Conservation (phyloP, 2,888 invertebrate species). For the Micropterix aruncella region DNA sequence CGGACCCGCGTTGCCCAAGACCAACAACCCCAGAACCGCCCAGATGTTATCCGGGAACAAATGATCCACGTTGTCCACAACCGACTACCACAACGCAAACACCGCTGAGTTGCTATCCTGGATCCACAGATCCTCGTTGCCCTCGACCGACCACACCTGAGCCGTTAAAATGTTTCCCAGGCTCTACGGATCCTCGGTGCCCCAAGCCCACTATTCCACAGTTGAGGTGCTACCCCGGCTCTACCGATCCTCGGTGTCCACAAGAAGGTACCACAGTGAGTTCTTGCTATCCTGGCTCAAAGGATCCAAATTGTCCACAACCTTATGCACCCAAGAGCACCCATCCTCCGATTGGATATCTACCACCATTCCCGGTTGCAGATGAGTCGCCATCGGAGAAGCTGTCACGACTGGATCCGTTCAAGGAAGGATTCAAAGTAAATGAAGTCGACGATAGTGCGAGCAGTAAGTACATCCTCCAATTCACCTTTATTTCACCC, state of each 20-base stretch:
- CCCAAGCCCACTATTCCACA: slow-evolving; percentile 11
- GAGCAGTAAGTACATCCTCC: too few relatives aligned
- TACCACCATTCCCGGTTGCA: slow-evolving; percentile 28
- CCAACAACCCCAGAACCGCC: slow-evolving; percentile 10
- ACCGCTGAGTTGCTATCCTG: slow-evolving; percentile 18
- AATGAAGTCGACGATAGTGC: background rate
- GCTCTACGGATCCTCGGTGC: slow-evolving; percentile 13
- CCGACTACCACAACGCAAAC: slow-evolving; percentile 9
- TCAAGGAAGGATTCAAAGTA: background rate
- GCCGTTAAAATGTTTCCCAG: slow-evolving; percentile 16
- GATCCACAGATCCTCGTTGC: slow-evolving; percentile 22
- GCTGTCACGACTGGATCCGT: slow-evolving; percentile 18
- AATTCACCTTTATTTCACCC: too few relatives aligned
- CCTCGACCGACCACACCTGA: slow-evolving; percentile 16
- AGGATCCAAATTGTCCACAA: slow-evolving; percentile 18
- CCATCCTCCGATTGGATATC: slow-evolving; percentile 22
- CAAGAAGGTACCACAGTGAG: slow-evolving; percentile 6
- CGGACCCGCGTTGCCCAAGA: slow-evolving; percentile 18
- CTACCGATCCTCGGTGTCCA: slow-evolving; percentile 16
- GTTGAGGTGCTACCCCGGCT: slow-evolving; percentile 18
- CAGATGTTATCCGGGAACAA: slow-evolving; percentile 12
- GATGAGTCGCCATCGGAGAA: slow-evolving; percentile 25
- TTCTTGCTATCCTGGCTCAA: slow-evolving; percentile 17
- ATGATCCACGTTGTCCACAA: slow-evolving; percentile 14
- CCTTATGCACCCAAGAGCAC: slow-evolving; percentile 10